A percentile compares a stretch with the other conserved stretches of the same genome.
phyloP scores from a whole-genome alignment of 2,888 invertebrate genomes.

The Eledona agricola region DNA sequence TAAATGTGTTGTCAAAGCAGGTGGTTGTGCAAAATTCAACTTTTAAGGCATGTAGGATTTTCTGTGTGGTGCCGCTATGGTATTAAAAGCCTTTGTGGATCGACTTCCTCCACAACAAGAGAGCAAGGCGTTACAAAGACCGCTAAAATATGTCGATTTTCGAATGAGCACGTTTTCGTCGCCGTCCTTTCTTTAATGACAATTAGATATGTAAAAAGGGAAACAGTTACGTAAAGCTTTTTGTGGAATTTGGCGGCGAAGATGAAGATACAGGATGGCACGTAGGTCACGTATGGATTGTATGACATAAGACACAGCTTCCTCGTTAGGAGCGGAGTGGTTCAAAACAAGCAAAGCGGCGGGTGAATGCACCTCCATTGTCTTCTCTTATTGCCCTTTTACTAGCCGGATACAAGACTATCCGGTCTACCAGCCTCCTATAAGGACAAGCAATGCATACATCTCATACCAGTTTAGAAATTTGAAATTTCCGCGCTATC shows the following conservation, averaged over 20 bases:
- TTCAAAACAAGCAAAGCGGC: constrained; percentile 40
- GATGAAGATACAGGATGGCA: constrained; percentile 34
- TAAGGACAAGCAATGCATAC: constrained; percentile 34
- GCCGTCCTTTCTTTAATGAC: neutral
- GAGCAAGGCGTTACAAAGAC: constrained; percentile 21
- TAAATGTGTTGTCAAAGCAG: constrained; percentile 30
- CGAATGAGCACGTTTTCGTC: constrained; percentile 22
- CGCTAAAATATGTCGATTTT: constrained; percentile 26
- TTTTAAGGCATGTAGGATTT: constrained; percentile 29
- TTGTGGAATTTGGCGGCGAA: constrained; percentile 16
- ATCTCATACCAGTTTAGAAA: constrained; percentile 10
- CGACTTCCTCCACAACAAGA: constrained; percentile 12
- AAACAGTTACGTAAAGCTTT: constrained; percentile 13
- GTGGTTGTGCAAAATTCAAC: constrained; percentile 32
- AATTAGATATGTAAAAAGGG: neutral
- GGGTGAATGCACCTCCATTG: constrained; percentile 45
- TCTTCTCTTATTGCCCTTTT: constrained; percentile 44
- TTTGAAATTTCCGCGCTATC: constrained; percentile 7
- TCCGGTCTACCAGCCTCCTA: constrained; percentile 40
- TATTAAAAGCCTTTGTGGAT: constrained; percentile 17
- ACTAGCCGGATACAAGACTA: constrained; percentile 45
- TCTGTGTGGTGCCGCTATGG: constrained; percentile 18
- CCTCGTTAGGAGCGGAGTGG: constrained; percentile 37
- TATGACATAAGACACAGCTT: constrained; percentile 39
- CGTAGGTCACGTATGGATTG: constrained; percentile 34